Evolutionary conservation across 2,797 vertebrate genomes (phyloP).

Genomic region (Takifugu rubripes): DNA sequence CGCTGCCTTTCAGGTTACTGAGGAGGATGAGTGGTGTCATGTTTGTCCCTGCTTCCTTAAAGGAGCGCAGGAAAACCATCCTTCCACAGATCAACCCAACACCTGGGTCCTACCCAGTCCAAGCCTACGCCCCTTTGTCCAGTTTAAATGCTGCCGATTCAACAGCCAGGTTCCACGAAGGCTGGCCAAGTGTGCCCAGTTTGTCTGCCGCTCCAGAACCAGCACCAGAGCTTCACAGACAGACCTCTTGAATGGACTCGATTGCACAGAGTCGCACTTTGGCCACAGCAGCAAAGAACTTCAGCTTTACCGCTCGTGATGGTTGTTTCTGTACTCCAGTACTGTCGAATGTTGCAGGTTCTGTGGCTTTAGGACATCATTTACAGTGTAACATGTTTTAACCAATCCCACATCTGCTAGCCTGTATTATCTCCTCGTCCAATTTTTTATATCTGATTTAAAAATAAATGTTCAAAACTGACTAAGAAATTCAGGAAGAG

Average conservation of each 20-base stretch:
- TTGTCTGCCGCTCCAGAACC: slow-evolving; percentile 3
- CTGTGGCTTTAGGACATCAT: too few relatives aligned
- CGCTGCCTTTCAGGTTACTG: slow-evolving; percentile 53
- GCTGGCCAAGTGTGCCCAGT: slow-evolving; percentile 41
- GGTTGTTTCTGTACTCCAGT: neutral
- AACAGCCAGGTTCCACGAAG: slow-evolving; percentile 33
- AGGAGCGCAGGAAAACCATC: slow-evolving; percentile 63
- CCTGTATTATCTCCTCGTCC: too few relatives aligned
- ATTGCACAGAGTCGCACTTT: too few relatives aligned
- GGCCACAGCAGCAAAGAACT: slow-evolving; percentile 1
- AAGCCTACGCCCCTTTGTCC: slow-evolving; percentile 58
- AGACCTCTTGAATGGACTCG: slow-evolving; percentile 6
- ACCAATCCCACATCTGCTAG: too few relatives aligned
- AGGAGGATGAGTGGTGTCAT: slow-evolving; percentile 27
- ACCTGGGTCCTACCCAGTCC: slow-evolving; percentile 68
- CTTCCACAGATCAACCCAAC: slow-evolving; percentile 62
- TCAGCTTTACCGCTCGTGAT: slow-evolving; percentile 18
- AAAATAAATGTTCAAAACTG: too few relatives aligned
- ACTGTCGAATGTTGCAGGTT: too few relatives aligned
- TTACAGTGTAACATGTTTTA: too few relatives aligned
- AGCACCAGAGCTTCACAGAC: slow-evolving; percentile 20
- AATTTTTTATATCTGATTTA: too few relatives aligned
- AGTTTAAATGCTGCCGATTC: slow-evolving; percentile 14
- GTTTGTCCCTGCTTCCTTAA: slow-evolving; percentile 57
- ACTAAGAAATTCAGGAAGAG: too few relatives aligned